Percentiles rank a stretch among this genome's conserved stretches.
Conservation (phyloP, 2,888 invertebrate genomes). For the Melangyna quadrimaculata region DNA sequence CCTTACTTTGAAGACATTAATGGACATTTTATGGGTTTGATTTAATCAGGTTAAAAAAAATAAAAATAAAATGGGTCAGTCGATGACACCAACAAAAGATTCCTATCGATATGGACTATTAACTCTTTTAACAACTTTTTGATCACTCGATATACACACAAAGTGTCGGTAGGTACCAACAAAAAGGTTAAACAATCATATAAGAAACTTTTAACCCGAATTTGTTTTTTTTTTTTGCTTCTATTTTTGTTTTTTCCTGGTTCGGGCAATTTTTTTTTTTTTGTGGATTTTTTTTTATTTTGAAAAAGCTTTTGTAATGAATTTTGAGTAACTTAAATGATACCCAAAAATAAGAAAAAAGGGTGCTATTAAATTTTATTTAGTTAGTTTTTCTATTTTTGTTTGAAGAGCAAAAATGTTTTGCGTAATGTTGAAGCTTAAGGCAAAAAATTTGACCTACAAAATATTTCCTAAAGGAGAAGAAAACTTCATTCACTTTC, state of each 20-base stretch:
- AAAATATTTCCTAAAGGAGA: background rate
- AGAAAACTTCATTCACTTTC: background rate
- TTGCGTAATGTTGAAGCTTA: background rate
- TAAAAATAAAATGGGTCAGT: slow-evolving; percentile 21
- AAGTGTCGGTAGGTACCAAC: too few relatives aligned
- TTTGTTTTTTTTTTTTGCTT: background rate
- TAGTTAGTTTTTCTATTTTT: background rate
- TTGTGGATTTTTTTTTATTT: too few relatives aligned
- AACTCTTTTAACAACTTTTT: slow-evolving; percentile 10
- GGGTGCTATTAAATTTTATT: background rate
- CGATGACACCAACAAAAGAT: slow-evolving; percentile 6
- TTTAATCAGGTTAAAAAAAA: slow-evolving; percentile 21
- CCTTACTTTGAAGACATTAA: background rate
- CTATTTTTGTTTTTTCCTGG: background rate
- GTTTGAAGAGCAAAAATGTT: background rate
- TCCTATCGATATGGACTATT: slow-evolving; percentile 21
- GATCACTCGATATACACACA: background rate
- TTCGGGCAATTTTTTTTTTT: background rate
- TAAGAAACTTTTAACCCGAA: background rate
- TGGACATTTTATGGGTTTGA: background rate
- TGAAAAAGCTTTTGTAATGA: background rate
- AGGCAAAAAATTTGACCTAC: background rate
- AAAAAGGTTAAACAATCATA: background rate
- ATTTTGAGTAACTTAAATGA: slow-evolving; percentile 1
- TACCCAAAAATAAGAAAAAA: background rate